Conservation (phyloP, 2,888 invertebrate genomes). For the Andrena praecox region DNA sequence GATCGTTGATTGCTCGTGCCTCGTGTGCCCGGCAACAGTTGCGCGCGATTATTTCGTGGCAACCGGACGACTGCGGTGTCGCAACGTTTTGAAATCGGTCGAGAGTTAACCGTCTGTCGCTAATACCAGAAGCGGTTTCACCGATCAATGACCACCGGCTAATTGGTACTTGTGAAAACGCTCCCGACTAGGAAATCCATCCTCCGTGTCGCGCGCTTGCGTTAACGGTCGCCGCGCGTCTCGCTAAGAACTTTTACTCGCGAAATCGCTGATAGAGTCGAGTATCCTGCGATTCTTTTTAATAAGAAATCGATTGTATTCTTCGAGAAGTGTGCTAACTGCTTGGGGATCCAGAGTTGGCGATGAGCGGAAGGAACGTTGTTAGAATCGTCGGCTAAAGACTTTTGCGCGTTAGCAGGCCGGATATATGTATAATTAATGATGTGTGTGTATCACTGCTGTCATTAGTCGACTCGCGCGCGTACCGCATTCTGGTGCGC, state of each 20-base stretch:
- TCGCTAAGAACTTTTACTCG: constrained; percentile 57
- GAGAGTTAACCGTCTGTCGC: constrained; percentile 72
- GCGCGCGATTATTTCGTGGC: constrained; percentile 30
- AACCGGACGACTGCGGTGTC: constrained; percentile 24
- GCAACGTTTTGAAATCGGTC: constrained; percentile 70
- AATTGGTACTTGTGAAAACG: constrained; percentile 79
- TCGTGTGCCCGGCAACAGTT: background rate
- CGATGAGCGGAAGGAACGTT: background rate
- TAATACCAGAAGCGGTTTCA: constrained; percentile 76
- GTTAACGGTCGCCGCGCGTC: constrained; percentile 24
- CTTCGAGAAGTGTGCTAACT: too few relatives aligned
- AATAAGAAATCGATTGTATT: too few relatives aligned
- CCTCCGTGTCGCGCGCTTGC: constrained; percentile 40
- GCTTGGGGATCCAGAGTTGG: too few relatives aligned
- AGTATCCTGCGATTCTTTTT: too few relatives aligned
- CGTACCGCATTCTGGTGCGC: constrained; percentile 57
- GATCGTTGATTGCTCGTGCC: constrained; percentile 36
- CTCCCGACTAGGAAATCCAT: constrained; percentile 60
- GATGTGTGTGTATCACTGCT: constrained; percentile 45
- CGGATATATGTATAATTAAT: constrained; percentile 56
- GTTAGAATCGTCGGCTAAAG: constrained; percentile 9
- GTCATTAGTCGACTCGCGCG: constrained; percentile 47
- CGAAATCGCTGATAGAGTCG: constrained; percentile 36
- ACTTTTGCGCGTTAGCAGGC: constrained; percentile 18
- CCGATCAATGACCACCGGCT: constrained; percentile 76